Conservation (phyloP, 2,113 vertebrate species). For the Cnemophilus loriae region DNA sequence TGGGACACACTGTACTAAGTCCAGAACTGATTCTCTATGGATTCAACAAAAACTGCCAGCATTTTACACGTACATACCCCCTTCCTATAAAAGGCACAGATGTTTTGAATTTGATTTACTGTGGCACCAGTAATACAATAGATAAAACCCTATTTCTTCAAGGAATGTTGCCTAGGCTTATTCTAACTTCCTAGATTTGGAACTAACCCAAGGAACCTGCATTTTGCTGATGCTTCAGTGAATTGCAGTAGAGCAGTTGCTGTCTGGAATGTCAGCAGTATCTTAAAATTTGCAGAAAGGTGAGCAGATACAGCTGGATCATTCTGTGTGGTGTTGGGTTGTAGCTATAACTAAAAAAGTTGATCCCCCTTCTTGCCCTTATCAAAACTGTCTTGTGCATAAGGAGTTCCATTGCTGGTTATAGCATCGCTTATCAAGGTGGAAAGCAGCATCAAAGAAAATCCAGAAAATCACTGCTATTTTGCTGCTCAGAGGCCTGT, state of each 20-base stretch:
- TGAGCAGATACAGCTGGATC: conserved; percentile 58
- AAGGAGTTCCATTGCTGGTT: conserved; percentile 28
- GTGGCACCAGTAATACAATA: conserved; percentile 55
- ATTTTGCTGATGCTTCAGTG: conserved; percentile 33
- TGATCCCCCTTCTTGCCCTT: conserved; percentile 1
- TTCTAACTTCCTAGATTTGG: conserved; percentile 50
- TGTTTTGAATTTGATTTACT: conserved; percentile 69
- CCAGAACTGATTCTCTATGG: conserved; percentile 63
- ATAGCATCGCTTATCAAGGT: not conserved
- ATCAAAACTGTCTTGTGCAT: not conserved
- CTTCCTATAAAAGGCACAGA: conserved; percentile 71
- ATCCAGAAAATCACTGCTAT: not conserved
- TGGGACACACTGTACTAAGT: conserved; percentile 37
- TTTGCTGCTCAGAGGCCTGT: conserved; percentile 14
- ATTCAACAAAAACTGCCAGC: conserved; percentile 65
- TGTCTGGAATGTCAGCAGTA: not conserved
- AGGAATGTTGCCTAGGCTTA: conserved; percentile 33
- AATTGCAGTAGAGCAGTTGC: conserved; percentile 28
- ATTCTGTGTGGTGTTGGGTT: conserved; percentile 31
- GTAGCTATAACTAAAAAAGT: conserved; percentile 50
- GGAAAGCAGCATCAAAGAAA: not conserved
- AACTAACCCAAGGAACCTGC: conserved; percentile 48
- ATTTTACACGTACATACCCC: conserved; percentile 51
- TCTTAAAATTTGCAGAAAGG: conserved; percentile 45
- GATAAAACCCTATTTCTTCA: conserved; percentile 38